Evolutionary conservation across 2,797 vertebrate species (phyloP).

Genomic region (Melopsittacus undulatus): DNA sequence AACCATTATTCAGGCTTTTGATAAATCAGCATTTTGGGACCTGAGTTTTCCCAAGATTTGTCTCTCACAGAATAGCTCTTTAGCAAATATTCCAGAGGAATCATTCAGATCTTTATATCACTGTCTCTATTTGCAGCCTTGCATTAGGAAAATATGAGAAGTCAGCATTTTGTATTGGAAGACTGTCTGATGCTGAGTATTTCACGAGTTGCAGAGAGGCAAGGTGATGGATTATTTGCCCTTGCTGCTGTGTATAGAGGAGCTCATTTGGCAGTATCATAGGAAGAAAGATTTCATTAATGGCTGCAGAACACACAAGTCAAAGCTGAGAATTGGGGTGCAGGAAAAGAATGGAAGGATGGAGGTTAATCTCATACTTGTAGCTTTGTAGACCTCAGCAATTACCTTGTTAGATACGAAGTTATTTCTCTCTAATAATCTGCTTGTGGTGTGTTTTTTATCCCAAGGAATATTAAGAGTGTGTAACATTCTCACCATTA

Average conservation of each 20-base stretch:
- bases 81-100: neutral
- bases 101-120: neutral
- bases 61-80: neutral
- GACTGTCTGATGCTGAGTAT: neutral
- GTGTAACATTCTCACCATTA: neutral
- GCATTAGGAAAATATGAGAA: neutral
- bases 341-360: neutral
- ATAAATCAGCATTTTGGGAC: neutral
- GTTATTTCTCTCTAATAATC: constrained; percentile 8
- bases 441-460: neutral
- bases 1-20: neutral
- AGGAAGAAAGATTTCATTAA: constrained; percentile 30
- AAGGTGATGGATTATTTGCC: constrained; percentile 14
- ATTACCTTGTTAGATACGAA: neutral
- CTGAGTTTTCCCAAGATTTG: neutral
- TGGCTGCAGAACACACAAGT: constrained; percentile 1
- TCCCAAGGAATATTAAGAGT: neutral
- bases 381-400: neutral
- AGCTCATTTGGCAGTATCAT: neutral
- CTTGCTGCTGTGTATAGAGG: neutral
- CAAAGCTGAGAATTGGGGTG: neutral
- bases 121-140: neutral
- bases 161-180: constrained; percentile 1
- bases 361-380: neutral
- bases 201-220: neutral